A percentile compares a stretch with the other conserved stretches of the same genome.
Evolutionary conservation across 1,140 invertebrate genomes (phyloP).

Genomic region (Apolygus lucorum): DNA sequence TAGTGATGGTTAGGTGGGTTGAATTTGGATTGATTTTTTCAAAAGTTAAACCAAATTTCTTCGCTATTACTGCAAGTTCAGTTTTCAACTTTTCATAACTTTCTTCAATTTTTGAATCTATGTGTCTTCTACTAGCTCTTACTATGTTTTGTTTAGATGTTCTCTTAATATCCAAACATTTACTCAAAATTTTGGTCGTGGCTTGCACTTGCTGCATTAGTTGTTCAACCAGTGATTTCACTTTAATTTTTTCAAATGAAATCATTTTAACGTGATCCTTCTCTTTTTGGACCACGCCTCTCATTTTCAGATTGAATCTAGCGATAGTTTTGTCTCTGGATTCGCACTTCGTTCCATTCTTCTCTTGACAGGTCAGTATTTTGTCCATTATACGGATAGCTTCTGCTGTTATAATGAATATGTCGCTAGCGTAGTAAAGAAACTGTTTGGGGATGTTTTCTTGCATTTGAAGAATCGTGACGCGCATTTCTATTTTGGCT

Average conservation of each 20-base stretch:
- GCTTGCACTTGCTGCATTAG: not conserved
- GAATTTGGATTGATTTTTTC: too few species aligned
- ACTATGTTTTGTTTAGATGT: too few species aligned
- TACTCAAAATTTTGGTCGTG: not conserved
- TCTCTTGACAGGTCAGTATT: not conserved
- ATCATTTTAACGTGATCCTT: not conserved
- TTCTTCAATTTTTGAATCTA: too few species aligned
- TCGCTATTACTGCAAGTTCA: too few species aligned
- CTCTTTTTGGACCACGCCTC: not conserved
- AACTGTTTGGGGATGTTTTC: not conserved
- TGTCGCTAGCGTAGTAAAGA: not conserved
- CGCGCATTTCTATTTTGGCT: not conserved
- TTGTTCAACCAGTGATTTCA: not conserved
- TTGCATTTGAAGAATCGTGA: not conserved
- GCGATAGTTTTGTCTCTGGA: not conserved
- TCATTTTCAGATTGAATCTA: not conserved
- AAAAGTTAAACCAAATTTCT: too few species aligned
- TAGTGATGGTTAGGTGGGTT: too few species aligned
- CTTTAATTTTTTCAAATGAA: not conserved
- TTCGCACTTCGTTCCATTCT: not conserved
- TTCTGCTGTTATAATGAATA: not conserved
- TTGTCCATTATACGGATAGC: not conserved
- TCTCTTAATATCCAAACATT: not conserved
- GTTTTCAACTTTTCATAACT: too few species aligned
- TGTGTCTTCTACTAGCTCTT: too few species aligned